These are phyloP conservation scores for Acrobasis consociella DNA, from an alignment of 2,888 invertebrate genomes.

Conservation along the genomic window DNA sequence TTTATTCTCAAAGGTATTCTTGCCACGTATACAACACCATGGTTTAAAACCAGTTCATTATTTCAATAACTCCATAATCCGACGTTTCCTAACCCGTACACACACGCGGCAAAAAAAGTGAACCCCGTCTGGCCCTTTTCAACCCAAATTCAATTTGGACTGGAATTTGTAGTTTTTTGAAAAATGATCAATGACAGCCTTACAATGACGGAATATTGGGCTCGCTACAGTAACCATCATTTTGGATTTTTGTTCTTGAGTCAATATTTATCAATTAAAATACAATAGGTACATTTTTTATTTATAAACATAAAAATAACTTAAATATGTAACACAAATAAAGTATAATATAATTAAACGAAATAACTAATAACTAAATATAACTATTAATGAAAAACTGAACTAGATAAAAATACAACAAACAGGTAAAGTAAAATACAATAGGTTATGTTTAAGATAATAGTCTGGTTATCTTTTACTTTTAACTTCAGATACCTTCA, in stretches of 20 bases:
- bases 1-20: not conserved
- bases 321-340: too few species aligned
- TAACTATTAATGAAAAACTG: too few species aligned
- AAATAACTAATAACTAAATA: too few species aligned
- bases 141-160: slow-evolving; percentile 61
- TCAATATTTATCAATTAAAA: too few species aligned
- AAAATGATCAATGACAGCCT: slow-evolving; percentile 79
- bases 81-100: slow-evolving; percentile 28
- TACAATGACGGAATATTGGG: slow-evolving; percentile 73
- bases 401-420: too few species aligned
- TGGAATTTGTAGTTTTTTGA: slow-evolving; percentile 73
- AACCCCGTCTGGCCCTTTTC: slow-evolving; percentile 45
- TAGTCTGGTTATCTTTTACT: too few species aligned
- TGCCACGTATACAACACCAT: not conserved
- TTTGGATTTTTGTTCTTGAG: not conserved
- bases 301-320: too few species aligned
- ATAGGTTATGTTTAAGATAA: too few species aligned
- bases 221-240: slow-evolving; percentile 13
- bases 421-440: too few species aligned
- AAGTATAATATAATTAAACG: too few species aligned
- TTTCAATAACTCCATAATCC: slow-evolving; percentile 34
- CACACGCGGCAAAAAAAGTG: slow-evolving; percentile 29
- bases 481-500: too few species aligned
- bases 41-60: slow-evolving; percentile 31
- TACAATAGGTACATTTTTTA: too few species aligned